These are phyloP conservation scores for Schizopygopsis pylzovi DNA, from an alignment of 2,797 vertebrate genomes.

Conservation along the genomic window DNA sequence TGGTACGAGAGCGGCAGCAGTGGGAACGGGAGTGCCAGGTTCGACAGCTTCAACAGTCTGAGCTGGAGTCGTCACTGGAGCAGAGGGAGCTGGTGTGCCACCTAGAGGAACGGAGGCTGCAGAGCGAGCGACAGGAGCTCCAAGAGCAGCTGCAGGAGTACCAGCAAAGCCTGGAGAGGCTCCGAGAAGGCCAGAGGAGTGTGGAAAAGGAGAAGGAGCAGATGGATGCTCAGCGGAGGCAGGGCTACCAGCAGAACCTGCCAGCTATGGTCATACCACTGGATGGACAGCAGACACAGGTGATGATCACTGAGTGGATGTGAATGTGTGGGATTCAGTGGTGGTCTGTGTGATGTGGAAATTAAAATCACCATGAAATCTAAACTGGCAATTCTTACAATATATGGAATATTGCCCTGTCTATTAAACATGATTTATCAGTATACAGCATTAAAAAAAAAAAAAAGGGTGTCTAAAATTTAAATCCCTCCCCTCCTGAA, in stretches of 20 bases:
- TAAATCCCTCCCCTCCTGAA: background rate
- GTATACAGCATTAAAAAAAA: background rate
- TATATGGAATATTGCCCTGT: background rate
- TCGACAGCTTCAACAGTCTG: conserved; percentile 80
- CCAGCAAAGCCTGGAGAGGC: conserved; percentile 88
- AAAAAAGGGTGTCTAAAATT: background rate
- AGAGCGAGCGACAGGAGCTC: conserved; percentile 74
- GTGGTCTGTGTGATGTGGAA: background rate
- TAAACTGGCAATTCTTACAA: background rate
- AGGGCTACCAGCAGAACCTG: conserved; percentile 78
- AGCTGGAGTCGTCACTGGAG: conserved; percentile 75
- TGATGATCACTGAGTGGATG: conserved; percentile 5
- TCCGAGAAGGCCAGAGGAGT: conserved; percentile 86
- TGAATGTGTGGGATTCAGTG: background rate
- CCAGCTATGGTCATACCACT: conserved; percentile 78
- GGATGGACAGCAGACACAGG: conserved; percentile 67
- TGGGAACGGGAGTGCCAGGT: conserved; percentile 87
- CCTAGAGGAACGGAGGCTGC: conserved; percentile 79
- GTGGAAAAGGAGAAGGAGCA: conserved; percentile 83
- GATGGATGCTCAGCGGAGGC: conserved; percentile 75
- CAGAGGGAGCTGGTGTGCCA: conserved; percentile 81
- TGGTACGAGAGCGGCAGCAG: conserved; percentile 84
- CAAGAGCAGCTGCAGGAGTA: conserved; percentile 86
- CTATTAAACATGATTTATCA: background rate
- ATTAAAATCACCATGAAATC: background rate